These are phyloP conservation scores for Onychostoma macrolepis DNA, from an alignment of 2,113 vertebrate species.

Conservation along the genomic window DNA sequence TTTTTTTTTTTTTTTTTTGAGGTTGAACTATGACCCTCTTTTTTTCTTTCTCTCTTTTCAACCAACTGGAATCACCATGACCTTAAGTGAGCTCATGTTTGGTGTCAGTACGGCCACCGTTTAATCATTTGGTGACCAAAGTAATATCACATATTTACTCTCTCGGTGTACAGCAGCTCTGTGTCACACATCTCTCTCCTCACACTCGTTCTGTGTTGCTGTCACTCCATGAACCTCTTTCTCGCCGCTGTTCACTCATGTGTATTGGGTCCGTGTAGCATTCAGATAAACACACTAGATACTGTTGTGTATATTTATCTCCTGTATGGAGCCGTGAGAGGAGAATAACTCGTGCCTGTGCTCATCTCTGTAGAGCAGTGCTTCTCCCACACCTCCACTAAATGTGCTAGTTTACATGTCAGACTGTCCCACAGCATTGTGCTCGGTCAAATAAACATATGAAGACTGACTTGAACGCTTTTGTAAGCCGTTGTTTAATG, in stretches of 20 bases:
- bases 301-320: slow-evolving; percentile 27
- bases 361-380: slow-evolving; percentile 37
- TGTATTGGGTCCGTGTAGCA: slow-evolving; percentile 39
- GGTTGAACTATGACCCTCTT: neutral
- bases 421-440: slow-evolving; percentile 29
- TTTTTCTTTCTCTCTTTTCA: neutral
- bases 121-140: slow-evolving; percentile 46
- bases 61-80: slow-evolving; percentile 46
- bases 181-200: slow-evolving; percentile 13
- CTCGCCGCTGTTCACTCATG: slow-evolving; percentile 31
- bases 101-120: neutral
- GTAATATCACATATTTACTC: slow-evolving; percentile 24
- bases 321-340: slow-evolving; percentile 43
- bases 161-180: neutral
- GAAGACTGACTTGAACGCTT: slow-evolving; percentile 5
- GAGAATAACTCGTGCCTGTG: slow-evolving; percentile 39
- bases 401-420: slow-evolving; percentile 28
- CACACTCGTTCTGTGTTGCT: slow-evolving; percentile 13
- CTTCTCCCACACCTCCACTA: slow-evolving; percentile 44
- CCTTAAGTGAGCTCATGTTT: slow-evolving; percentile 43
- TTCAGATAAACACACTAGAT: neutral
- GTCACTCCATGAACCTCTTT: slow-evolving; percentile 38
- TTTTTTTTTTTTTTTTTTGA: neutral
- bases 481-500: slow-evolving; percentile 67
- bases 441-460: slow-evolving; percentile 4